Evolutionary conservation across 2,113 vertebrate genomes (phyloP), one percentile per base, ranked within the genome.

Genomic region (Zapornia atra): DNA sequence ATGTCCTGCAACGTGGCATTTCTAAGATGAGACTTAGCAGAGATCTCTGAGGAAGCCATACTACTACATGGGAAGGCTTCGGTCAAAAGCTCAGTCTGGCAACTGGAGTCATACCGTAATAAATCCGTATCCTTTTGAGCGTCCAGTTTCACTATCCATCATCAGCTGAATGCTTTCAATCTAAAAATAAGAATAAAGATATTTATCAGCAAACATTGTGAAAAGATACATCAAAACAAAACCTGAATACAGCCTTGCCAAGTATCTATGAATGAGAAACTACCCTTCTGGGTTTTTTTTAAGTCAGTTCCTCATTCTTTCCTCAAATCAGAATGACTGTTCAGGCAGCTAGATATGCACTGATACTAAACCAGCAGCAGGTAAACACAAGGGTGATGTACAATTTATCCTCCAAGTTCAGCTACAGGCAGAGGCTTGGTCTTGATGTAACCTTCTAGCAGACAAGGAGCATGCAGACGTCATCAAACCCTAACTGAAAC

Each of bases 151-250:
- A 94, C 98, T 99, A 95, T 99, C 99, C 99, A 99, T 99, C 99
- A 99, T 99, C 84, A 99, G 98, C 82, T 99, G 99, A 95, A 99
- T 99, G 95, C 99, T 99, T 96, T 99, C 99, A 92, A 99, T 99
- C 99, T 99, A 82, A 79, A 97, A 81, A 48, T 8, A 54, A 89
- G 10, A 94, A 82, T 8, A 81, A 63, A 72, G 4, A 11, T 56
- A 46, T 19, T 90, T 70, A 68, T 38, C 72, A 72, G 14, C 40
- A 71, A 15, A 38, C 29, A 51, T 51, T 88, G 70, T 64, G 51
- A 18, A 95, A 90, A 9, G 73, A 72, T 22, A n/a, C 33, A 82
- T 0, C 26, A 38, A 38, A 76, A 57, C 54, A 86, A 36, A 86
- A 44, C 4, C 24, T 22, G 20, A 61, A 22, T 34, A 78, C 9